Percentiles rank a stretch among this genome's conserved stretches.
Conservation (phyloP, 1,140 invertebrate species). For the Solenopsis invicta region DNA sequence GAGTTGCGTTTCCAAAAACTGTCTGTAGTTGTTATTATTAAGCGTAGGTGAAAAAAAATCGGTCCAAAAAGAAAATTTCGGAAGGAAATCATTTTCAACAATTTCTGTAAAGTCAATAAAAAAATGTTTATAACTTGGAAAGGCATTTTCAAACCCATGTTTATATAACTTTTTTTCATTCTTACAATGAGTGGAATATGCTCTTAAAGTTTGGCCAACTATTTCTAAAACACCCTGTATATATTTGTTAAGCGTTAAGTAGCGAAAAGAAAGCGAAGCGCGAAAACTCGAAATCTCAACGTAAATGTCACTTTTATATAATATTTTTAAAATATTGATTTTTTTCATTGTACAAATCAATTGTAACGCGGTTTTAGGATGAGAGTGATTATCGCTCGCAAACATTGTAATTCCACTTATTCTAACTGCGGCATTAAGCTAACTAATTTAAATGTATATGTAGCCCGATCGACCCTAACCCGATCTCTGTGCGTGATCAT, state of each 20-base stretch:
- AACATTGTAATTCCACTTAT: slow-evolving; percentile 20
- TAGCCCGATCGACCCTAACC: slow-evolving; percentile 34
- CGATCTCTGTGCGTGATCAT: slow-evolving; percentile 31
- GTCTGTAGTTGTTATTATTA: no score
- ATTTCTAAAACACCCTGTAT: no score
- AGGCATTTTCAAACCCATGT: no score
- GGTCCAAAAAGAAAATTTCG: no score
- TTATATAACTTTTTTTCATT: no score
- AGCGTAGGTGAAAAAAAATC: no score
- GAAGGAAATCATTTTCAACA: no score
- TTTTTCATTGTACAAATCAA: not conserved
- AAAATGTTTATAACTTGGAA: no score
- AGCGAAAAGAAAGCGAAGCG: not conserved
- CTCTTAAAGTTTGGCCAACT: no score
- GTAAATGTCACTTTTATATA: not conserved
- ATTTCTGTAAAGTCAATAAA: no score
- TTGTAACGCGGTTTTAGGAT: not conserved
- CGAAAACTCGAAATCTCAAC: not conserved
- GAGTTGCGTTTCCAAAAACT: no score
- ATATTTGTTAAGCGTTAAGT: not conserved
- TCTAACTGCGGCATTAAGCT: slow-evolving; percentile 8
- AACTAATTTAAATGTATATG: slow-evolving; percentile 23
- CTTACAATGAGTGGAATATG: no score
- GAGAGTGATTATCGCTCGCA: not conserved
- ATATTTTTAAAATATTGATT: not conserved